Percentiles rank a stretch among this genome's conserved stretches.
Evolutionary conservation across 2,797 vertebrate genomes (phyloP).

Genomic region (Lindbergichthys nudifrons): DNA sequence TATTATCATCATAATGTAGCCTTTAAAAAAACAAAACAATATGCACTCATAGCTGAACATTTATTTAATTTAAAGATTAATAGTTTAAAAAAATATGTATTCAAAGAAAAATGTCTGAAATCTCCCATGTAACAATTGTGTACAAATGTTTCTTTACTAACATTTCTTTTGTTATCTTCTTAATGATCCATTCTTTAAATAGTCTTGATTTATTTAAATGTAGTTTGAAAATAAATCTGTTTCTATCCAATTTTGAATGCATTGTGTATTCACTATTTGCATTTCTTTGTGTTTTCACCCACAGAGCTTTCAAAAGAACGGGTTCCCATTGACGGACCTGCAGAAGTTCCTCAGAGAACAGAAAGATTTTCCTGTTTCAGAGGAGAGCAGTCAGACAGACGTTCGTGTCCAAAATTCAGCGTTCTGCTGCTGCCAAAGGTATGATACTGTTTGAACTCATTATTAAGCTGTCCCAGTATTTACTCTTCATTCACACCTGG

Average conservation of each 20-base stretch:
- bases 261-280: constrained; percentile 6
- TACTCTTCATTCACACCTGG: neutral
- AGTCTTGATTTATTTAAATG: neutral
- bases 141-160: no score
- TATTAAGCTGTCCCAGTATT: neutral
- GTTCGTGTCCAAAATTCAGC: constrained; percentile 37
- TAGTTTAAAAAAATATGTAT: no score
- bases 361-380: constrained; percentile 60
- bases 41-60: no score
- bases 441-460: constrained; percentile 24
- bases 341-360: constrained; percentile 89
- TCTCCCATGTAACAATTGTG: neutral
- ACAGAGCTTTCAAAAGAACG: constrained; percentile 92
- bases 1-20: no score
- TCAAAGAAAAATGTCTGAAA: neutral
- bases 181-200: neutral
- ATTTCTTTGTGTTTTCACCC: constrained; percentile 47
- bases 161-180: neutral
- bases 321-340: constrained; percentile 92
- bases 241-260: neutral
- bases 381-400: constrained; percentile 49
- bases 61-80: no score
- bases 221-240: neutral
- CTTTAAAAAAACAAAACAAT: no score
- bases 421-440: constrained; percentile 89